These are phyloP conservation scores for Graptemys geographica DNA, from an alignment of 2,797 vertebrate species.

Conservation along the genomic window DNA sequence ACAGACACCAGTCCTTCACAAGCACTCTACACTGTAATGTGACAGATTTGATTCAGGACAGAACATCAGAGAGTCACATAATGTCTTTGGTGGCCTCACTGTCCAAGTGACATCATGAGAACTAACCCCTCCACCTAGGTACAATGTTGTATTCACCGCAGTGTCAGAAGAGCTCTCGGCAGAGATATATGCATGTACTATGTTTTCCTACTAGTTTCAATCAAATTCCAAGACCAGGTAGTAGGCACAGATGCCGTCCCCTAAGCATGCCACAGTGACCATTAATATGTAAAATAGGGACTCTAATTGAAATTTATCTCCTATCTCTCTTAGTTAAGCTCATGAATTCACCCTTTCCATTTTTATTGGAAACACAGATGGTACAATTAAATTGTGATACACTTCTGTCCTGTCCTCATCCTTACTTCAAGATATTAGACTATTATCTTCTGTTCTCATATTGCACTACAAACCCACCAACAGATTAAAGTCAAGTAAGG, in stretches of 20 bases:
- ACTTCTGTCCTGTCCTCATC: not conserved
- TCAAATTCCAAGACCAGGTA: not conserved
- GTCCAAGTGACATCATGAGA: not conserved
- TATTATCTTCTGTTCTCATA: not conserved
- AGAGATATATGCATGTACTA: not conserved
- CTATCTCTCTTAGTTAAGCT: not conserved
- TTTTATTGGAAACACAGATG: conserved; percentile 1
- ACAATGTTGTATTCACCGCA: not conserved
- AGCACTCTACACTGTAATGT: not conserved
- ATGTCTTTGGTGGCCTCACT: not conserved
- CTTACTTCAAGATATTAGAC: not conserved
- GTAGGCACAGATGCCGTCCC: not conserved
- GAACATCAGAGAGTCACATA: not conserved
- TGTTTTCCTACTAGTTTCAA: not conserved
- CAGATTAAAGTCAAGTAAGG: not conserved
- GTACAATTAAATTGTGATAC: not conserved
- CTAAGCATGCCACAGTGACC: not conserved
- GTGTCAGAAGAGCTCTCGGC: not conserved
- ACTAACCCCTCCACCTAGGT: not conserved
- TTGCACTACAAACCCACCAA: not conserved
- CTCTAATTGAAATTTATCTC: not conserved
- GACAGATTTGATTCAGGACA: not conserved
- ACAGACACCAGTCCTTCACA: not conserved
- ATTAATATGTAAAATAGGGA: not conserved
- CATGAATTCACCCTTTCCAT: not conserved